phyloP scores from a whole-genome alignment of 1,140 invertebrate species.

The Apis mellifera region DNA sequence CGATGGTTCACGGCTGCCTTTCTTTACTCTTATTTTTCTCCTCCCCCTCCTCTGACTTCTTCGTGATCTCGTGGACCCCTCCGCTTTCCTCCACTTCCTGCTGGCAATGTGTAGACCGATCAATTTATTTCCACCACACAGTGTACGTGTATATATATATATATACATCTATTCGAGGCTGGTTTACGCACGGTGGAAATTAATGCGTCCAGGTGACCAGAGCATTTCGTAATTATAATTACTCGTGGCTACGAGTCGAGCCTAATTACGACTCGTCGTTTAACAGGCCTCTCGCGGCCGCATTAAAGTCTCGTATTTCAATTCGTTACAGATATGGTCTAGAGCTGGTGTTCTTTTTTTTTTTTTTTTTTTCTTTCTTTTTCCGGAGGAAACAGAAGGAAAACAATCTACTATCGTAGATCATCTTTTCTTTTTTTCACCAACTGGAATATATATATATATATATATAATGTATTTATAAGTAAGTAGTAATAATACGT shows the following conservation, averaged over 20 bases:
- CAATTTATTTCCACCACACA: conserved; percentile 29
- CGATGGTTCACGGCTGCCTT: conserved; percentile 21
- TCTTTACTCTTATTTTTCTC: not conserved
- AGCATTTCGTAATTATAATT: conserved; percentile 33
- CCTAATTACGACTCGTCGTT: conserved; percentile 27
- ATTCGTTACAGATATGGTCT: not conserved
- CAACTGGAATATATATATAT: no score
- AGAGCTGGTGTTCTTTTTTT: not conserved
- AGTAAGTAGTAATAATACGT: no score
- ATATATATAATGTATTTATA: no score
- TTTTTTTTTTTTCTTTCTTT: no score
- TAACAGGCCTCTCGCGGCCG: not conserved
- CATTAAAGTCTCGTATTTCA: conserved; percentile 23
- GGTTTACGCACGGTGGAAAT: conserved; percentile 28
- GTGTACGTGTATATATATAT: no score
- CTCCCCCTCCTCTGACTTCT: not conserved
- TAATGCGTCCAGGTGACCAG: conserved; percentile 22
- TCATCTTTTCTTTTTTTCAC: no score
- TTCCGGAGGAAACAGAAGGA: not conserved
- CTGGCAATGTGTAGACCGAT: conserved; percentile 32
- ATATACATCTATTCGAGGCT: no score
- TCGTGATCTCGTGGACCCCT: not conserved
- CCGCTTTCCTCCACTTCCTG: conserved; percentile 11
- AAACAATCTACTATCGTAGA: no score
- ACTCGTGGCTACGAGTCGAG: conserved; percentile 1